phyloP scores from a whole-genome alignment of 2,113 vertebrate species.

The Alaudala cheleensis region DNA sequence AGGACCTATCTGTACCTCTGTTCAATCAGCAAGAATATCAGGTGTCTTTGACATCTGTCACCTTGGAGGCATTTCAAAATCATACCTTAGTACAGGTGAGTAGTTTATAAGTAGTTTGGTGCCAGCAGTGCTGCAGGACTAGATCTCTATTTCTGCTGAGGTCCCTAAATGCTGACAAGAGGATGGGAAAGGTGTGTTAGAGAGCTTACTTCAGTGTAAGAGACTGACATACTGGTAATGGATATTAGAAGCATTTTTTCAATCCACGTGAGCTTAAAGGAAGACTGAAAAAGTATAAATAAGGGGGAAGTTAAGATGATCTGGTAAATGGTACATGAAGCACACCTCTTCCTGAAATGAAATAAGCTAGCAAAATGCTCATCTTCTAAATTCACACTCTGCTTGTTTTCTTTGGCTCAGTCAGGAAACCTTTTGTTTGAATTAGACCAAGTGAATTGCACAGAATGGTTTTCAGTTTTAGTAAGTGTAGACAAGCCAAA shows the following conservation, averaged over 20 bases:
- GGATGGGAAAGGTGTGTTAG: background rate
- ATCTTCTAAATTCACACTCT: background rate
- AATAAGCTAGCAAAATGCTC: background rate
- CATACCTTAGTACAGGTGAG: background rate
- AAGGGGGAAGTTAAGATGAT: background rate
- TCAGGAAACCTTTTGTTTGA: conserved; percentile 2
- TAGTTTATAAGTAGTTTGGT: background rate
- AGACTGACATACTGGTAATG: background rate
- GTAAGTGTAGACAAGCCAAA: background rate
- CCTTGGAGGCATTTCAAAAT: background rate
- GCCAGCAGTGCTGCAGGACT: background rate
- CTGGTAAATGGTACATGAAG: background rate
- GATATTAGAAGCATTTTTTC: background rate
- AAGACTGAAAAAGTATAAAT: background rate
- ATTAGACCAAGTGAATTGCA: background rate
- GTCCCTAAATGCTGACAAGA: background rate
- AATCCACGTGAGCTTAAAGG: background rate
- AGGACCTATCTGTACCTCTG: background rate
- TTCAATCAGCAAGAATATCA: background rate
- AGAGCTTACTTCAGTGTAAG: background rate
- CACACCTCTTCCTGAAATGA: background rate
- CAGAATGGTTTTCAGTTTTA: conserved; percentile 18
- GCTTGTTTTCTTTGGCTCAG: conserved; percentile 28
- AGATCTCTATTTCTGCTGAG: background rate
- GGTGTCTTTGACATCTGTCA: background rate